Evolutionary conservation across 64 coral and sea anemone species (phyloP), one percentile per base, ranked within the genome.

Genomic region (Porites lutea): DNA sequence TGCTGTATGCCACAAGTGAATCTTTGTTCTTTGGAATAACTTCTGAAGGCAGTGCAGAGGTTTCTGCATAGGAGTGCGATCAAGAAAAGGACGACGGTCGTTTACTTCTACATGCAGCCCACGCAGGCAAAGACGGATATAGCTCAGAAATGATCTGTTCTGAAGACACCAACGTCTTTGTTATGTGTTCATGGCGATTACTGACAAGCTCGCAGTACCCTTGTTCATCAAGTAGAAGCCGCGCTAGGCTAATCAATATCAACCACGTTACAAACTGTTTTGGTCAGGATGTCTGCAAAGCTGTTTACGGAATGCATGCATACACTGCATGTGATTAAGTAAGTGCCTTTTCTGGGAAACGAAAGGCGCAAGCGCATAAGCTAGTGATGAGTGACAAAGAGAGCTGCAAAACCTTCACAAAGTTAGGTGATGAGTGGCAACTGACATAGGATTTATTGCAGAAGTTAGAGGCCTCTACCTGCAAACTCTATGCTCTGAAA

Each of bases 241-340:
- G 72, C 4, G n/a, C 55, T 6, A 86, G 75, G 61, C 13, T 87
- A 8, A 15, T 93, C 4, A 21, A 87, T 77, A 75, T 93, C 12
- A 77, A 13, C 13, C 87, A 93, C 47, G 82, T 87, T 16, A 82
- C 79, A 55, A 21, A 15, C 19, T 20, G 71, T 16, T 18, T 79
- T 44, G 82, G 83, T 59, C n/a, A 13, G 47, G 82, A 71, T 37
- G 83, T 86, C 8, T 65, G 91, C 73, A 86, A 77, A 22, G 58
- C 70, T 50, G 53, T 92, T 61, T 13, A 76, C 15, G 91, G 82
- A 13, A 75, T 87, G 60, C 60, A 87, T 71, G 79, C 82, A 23
- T 93, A 87, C 74, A 93, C 91, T 70, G 74, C 83, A 5, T 93
- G 91, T 12, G 91, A 93, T 58, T 79, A 82, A 68, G 82, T 88